Conservation (phyloP, 2,888 invertebrate species). For the Acanthosepion lycidas region DNA sequence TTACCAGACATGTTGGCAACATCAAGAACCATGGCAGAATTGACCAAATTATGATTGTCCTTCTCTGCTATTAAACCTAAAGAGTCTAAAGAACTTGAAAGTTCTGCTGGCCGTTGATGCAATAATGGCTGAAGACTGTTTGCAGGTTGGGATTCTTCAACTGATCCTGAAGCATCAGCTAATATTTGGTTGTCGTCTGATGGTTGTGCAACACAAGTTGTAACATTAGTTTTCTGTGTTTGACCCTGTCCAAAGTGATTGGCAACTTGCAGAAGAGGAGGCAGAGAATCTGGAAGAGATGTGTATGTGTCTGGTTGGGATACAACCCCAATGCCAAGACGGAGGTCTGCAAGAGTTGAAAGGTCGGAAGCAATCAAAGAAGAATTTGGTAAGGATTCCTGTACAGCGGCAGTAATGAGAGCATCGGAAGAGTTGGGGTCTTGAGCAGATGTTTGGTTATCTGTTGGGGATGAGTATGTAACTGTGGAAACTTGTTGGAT, state of each 20-base stretch:
- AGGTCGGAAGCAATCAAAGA: background rate
- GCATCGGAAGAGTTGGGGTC: background rate
- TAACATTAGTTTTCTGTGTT: background rate
- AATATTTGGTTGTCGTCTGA: background rate
- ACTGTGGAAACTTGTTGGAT: background rate
- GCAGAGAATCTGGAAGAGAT: background rate
- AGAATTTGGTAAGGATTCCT: background rate
- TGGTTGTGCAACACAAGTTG: background rate
- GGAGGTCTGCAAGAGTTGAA: slow-evolving; percentile 36
- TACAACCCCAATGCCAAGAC: slow-evolving; percentile 23
- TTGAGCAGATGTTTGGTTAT: background rate
- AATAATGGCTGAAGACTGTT: background rate
- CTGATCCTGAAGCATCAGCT: background rate
- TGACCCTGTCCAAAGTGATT: slow-evolving; percentile 36
- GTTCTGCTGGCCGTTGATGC: background rate
- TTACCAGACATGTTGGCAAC: slow-evolving; percentile 34
- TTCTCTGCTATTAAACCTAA: slow-evolving; percentile 1
- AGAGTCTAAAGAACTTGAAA: slow-evolving; percentile 11
- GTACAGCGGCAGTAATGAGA: background rate
- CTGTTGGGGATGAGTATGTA: background rate
- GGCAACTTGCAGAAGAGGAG: slow-evolving; percentile 33
- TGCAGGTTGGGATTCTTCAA: background rate
- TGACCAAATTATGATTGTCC: background rate
- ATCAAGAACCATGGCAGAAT: slow-evolving; percentile 38
- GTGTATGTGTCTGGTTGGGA: background rate